Base-by-base conservation (phyloP, 1,140 invertebrate species). In the Drosophila eugracilis region DNA sequence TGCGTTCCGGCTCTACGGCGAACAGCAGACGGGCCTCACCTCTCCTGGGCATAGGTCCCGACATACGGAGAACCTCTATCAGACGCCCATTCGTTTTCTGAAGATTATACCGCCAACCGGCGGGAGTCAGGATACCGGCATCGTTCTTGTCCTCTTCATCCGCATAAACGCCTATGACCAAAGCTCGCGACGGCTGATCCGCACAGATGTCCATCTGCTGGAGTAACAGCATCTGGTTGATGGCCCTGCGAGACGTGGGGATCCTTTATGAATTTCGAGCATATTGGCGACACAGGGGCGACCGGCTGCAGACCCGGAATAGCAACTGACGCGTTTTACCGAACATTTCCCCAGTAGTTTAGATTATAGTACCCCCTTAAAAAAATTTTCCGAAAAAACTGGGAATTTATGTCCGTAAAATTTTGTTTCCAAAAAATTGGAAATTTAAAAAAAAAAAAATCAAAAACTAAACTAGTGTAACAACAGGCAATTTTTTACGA, bases 1-100 rank as follows among this genome's bases (percentile, higher is more conserved):
- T 53, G 17, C 80, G 84, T 0, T 93, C 93, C 6, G 92, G 90
- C 42, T 95, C 91, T 2, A 90, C 57, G 15, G 84, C 84, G 28
- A 90, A 91, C 0, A 91, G 53, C 0, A 91, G 52, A n/a, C 91
- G 84, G 3, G 89, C 75, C 24, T 91, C 85, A 4, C 91, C 91
- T 1, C 90, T 67, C 49, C 57, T 81, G 7, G 91, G 89, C 90
- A 91, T 90, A 0, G 89, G 89, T n/a, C 91, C 90, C 0, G 89
- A 89, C 83, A 91, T 91, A 0, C 90, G 77, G 1, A 91, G 75
- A 5, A 91, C 83, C 28, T 91, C 86, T 4, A 91, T 78, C 7
- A 91, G 42, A 7, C 89, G 81, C 0, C 85, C 88, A 9, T 72
- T 73, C 0, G 90, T 91, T 66, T 84, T 91, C 24, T 89, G 67